Evolutionary conservation across 2,113 vertebrate species (phyloP).

Genomic region (Aegotheles bennettii): DNA sequence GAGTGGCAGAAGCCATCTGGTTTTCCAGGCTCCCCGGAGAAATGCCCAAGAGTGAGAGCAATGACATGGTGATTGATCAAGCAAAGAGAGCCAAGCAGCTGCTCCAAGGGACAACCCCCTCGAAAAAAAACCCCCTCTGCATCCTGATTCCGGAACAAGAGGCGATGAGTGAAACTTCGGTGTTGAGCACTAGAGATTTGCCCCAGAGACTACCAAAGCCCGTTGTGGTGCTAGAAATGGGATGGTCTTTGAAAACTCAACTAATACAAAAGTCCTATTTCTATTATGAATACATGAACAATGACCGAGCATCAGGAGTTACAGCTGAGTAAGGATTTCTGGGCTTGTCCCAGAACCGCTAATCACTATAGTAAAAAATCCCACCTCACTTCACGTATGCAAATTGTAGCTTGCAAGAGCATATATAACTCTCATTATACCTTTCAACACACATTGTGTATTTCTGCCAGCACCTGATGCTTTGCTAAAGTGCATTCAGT

Average conservation of each 20-base stretch:
- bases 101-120: neutral
- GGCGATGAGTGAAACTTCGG: neutral
- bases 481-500: conserved; percentile 4
- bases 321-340: conserved; percentile 27
- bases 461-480: conserved; percentile 29
- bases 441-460: neutral
- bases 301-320: neutral
- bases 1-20: neutral
- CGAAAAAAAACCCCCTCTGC: neutral
- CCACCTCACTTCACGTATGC: neutral
- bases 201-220: neutral
- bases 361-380: neutral
- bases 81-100: neutral
- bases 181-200: neutral
- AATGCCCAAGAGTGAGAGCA: neutral
- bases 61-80: neutral
- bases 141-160: neutral
- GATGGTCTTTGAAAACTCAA: neutral
- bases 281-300: neutral
- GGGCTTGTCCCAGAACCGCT: neutral
- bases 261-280: neutral
- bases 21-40: neutral
- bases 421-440: neutral
- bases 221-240: neutral
- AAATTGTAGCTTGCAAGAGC: conserved; percentile 6